Conservation (phyloP, 2,888 invertebrate species). For the Timandra comae region DNA sequence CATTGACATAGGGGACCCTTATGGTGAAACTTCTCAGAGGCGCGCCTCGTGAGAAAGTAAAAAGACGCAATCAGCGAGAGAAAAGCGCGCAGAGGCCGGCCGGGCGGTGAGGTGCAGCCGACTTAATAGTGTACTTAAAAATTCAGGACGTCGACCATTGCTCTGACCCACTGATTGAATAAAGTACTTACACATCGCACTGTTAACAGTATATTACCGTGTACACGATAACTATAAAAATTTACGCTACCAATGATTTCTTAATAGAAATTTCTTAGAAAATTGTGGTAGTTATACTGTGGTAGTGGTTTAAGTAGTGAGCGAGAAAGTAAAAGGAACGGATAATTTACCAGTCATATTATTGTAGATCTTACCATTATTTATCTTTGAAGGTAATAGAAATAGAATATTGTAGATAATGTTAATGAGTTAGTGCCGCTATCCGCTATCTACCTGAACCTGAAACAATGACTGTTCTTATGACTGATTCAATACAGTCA, state of each 20-base stretch:
- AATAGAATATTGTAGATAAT: too few species aligned
- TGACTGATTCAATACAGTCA: not conserved
- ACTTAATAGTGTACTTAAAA: conserved; percentile 67
- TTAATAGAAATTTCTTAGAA: conserved; percentile 10
- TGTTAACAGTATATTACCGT: conserved; percentile 23
- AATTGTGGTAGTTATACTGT: too few species aligned
- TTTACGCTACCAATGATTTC: conserved; percentile 4
- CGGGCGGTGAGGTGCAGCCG: conserved; percentile 30
- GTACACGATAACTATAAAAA: conserved; percentile 5
- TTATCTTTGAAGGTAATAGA: too few species aligned
- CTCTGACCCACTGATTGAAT: conserved; percentile 45
- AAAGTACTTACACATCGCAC: conserved; percentile 27
- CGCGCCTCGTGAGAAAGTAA: conserved; percentile 55
- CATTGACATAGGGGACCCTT: conserved; percentile 42
- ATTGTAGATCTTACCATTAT: too few species aligned
- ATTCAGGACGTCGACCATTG: conserved; percentile 57
- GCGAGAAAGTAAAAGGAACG: too few species aligned
- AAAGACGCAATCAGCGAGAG: conserved; percentile 70
- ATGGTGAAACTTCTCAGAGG: conserved; percentile 42
- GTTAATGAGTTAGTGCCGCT: too few species aligned
- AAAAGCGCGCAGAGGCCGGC: conserved; percentile 49
- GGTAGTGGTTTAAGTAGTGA: too few species aligned
- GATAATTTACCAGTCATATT: too few species aligned
- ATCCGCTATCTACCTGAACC: not conserved
- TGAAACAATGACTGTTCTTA: not conserved